A percentile compares a stretch with the other conserved stretches of the same genome.
Conservation (phyloP, 2,113 vertebrate species). For the Cariama cristata region DNA sequence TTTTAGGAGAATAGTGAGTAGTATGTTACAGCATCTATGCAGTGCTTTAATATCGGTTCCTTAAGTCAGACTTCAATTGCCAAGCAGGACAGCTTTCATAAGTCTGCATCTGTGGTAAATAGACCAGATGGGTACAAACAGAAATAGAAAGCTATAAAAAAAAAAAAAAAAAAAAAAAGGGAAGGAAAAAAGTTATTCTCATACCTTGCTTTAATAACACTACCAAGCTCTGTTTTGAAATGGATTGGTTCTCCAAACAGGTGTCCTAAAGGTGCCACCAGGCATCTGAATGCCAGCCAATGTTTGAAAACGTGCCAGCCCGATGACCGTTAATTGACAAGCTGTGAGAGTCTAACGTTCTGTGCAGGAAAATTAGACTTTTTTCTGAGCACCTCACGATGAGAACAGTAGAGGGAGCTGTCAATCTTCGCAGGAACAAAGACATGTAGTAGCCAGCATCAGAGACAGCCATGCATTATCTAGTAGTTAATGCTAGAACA, state of each 20-base stretch:
- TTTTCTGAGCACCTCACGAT: neutral
- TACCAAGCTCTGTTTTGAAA: conserved; percentile 57
- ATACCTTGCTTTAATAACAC: conserved; percentile 55
- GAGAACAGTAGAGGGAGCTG: conserved; percentile 75
- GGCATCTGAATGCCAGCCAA: conserved; percentile 19
- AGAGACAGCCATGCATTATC: neutral
- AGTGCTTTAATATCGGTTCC: conserved; percentile 13
- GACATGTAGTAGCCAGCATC: neutral
- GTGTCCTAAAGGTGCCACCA: conserved; percentile 58
- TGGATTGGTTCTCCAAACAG: conserved; percentile 29
- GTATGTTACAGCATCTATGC: neutral
- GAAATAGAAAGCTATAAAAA: conserved; percentile 67
- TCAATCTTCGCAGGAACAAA: conserved; percentile 65
- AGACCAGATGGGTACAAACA: conserved; percentile 55
- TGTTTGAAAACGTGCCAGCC: conserved; percentile 56
- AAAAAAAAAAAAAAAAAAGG: neutral
- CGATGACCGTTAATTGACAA: conserved; percentile 65
- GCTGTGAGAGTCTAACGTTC: neutral
- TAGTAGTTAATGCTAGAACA: neutral
- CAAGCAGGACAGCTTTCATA: conserved; percentile 48
- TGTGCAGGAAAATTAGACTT: conserved; percentile 1
- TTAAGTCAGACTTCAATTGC: conserved; percentile 39
- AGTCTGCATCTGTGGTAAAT: conserved; percentile 64
- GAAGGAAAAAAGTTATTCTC: conserved; percentile 1
- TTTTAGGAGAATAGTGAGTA: neutral